Evolutionary conservation across 2,113 vertebrate genomes (phyloP).

Genomic region (Vimba vimba): DNA sequence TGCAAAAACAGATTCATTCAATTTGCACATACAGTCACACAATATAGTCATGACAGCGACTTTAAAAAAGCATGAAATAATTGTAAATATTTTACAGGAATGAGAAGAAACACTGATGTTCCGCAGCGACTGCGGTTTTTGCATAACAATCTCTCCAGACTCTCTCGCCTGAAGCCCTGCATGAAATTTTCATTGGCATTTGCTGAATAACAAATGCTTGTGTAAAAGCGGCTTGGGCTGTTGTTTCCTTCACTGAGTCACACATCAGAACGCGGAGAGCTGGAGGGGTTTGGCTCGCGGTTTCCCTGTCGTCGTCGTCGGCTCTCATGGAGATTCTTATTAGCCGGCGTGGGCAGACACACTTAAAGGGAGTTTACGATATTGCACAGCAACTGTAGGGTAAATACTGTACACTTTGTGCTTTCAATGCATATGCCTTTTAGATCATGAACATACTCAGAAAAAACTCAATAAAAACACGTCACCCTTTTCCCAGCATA

Average conservation of each 20-base stretch:
- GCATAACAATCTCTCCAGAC: constrained; percentile 33
- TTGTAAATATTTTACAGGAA: background rate
- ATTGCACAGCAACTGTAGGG: constrained; percentile 15
- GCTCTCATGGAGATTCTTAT: background rate
- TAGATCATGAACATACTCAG: background rate
- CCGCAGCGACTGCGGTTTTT: constrained; percentile 24
- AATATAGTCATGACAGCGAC: background rate
- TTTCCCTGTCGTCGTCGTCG: background rate
- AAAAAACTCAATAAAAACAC: too few relatives aligned
- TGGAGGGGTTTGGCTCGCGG: constrained; percentile 8
- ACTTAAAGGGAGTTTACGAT: constrained; percentile 10
- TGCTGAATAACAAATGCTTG: constrained; percentile 31
- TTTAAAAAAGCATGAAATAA: constrained; percentile 2
- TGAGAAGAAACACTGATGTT: background rate
- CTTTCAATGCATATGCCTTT: background rate
- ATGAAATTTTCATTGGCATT: constrained; percentile 50
- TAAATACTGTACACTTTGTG: background rate
- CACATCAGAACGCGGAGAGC: constrained; percentile 1
- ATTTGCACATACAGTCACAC: background rate
- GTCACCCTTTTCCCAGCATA: background rate
- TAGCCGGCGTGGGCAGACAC: constrained; percentile 10
- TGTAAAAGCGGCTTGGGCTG: constrained; percentile 21
- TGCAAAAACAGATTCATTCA: background rate
- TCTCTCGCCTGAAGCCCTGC: constrained; percentile 30
- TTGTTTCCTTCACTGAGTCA: constrained; percentile 37